Percentiles rank a stretch among this genome's conserved stretches.
Conservation (phyloP, 1,140 invertebrate genomes). For the Anastrepha obliqua region DNA sequence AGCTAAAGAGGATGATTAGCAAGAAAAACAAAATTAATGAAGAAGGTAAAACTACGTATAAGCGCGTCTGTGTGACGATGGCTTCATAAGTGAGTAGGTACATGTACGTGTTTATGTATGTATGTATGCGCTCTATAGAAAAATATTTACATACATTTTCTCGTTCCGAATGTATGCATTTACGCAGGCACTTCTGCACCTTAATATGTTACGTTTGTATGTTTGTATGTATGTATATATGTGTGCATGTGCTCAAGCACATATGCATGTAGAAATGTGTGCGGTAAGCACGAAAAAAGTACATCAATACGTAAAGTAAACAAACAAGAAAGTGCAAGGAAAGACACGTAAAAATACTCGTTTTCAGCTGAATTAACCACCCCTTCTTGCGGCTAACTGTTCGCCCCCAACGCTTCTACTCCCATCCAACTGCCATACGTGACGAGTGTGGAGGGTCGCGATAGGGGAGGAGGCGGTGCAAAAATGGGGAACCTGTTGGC, state of each 20-base stretch:
- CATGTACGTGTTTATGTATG: too few relatives aligned
- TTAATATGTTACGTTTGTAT: too few relatives aligned
- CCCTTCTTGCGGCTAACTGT: neutral
- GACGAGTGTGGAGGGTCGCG: neutral
- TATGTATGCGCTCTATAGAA: too few relatives aligned
- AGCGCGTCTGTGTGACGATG: too few relatives aligned
- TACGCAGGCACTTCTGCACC: too few relatives aligned
- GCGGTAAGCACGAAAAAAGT: neutral
- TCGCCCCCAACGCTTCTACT: neutral
- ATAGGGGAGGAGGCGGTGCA: neutral
- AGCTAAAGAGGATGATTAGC: too few relatives aligned
- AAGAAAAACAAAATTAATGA: too few relatives aligned
- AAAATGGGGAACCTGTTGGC: conserved; percentile 36
- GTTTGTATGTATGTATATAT: neutral
- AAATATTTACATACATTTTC: too few relatives aligned
- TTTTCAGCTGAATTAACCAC: conserved; percentile 34
- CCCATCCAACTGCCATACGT: neutral
- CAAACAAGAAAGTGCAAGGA: conserved; percentile 52
- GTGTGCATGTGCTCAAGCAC: too few relatives aligned
- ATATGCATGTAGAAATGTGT: neutral
- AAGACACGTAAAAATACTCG: conserved; percentile 42
- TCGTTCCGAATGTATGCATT: too few relatives aligned
- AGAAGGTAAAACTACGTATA: too few relatives aligned
- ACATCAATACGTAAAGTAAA: conserved; percentile 41
- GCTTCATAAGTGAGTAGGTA: too few relatives aligned